Evolutionary conservation across 2,113 vertebrate genomes (phyloP), one percentile per base, ranked within the genome.

Genomic region (Elgaria multicarinata): DNA sequence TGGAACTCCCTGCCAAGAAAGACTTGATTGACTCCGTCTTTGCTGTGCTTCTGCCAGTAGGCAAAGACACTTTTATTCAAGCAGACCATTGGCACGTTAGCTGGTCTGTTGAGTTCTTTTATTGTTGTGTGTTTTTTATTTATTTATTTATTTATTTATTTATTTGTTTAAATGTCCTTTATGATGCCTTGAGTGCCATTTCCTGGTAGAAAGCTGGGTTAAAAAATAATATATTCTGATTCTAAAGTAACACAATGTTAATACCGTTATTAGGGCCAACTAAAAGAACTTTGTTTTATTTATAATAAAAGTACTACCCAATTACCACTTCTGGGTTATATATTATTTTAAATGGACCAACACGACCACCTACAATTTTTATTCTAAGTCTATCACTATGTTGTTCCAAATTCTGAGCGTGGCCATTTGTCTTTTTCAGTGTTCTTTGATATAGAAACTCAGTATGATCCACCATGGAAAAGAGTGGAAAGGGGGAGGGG

Each of bases 351-450:
- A 74, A 55, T 13, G 3, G 36, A 3, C 50, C 71, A 58, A 16
- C 16, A 7, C 58, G 18, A 42, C 31, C 46, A 66, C 6, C 20
- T 62, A 8, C 13, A 42, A 8, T 58, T 74, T 67, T 69, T 69
- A 39, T 26, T 79, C 39, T 78, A 22, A 46, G n/a, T 67, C 26
- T 79, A 20, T 53, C 33, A 53, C 7, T 44, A 50, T 77, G 14
- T 36, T 90, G 33, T 84, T 86, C 72, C 90, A 91, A 95, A 92
- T 92, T 88, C 91, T 88, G 91, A 87, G 92, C 84, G 91, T 91
- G 83, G 87, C 85, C 86, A 90, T 91, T 90, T 95, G 88, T 92
- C 91, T 96, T 96, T 81, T 96, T 81, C 90, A 95, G 89, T 94
- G 95, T 95, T 92, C 87, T 94, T 20, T 81, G 94, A 92, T 92